phyloP scores from a whole-genome alignment of 2,797 vertebrate species.

The Myotis planiceps region DNA sequence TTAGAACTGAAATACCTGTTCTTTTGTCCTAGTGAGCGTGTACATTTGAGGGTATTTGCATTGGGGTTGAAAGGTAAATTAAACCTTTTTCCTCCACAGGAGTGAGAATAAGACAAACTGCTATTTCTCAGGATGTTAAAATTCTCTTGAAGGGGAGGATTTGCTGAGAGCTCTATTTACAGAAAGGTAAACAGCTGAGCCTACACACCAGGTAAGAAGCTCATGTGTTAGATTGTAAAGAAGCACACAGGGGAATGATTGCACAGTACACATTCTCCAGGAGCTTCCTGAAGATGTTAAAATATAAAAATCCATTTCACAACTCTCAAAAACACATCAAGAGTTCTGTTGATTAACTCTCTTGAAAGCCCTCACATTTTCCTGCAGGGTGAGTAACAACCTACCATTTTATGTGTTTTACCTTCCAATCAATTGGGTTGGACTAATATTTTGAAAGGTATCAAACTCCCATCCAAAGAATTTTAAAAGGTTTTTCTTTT shows the following conservation, averaged over 20 bases:
- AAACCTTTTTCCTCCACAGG: not conserved
- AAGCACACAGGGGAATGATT: not conserved
- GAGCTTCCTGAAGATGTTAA: not conserved
- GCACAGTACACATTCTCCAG: not conserved
- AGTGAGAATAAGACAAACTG: not conserved
- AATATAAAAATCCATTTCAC: not conserved
- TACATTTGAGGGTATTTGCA: not conserved
- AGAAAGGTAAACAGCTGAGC: not conserved
- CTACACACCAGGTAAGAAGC: not conserved
- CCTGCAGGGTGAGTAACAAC: not conserved
- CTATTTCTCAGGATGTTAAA: not conserved
- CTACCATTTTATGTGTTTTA: not conserved
- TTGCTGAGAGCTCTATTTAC: not conserved
- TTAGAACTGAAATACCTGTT: not conserved
- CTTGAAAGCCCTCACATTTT: not conserved
- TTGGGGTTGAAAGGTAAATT: not conserved
- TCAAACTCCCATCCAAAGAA: not conserved
- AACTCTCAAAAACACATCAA: not conserved
- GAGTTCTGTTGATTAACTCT: not conserved
- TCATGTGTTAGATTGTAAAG: not conserved
- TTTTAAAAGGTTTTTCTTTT: not conserved
- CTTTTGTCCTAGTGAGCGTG: not conserved
- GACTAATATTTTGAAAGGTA: conserved; percentile 5
- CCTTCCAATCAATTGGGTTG: not conserved
- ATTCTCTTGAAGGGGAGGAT: not conserved